A percentile compares a stretch with the other conserved stretches of the same genome.
phyloP scores from a whole-genome alignment of 1,140 invertebrate species.

The Anagrus nilaparvatae region DNA sequence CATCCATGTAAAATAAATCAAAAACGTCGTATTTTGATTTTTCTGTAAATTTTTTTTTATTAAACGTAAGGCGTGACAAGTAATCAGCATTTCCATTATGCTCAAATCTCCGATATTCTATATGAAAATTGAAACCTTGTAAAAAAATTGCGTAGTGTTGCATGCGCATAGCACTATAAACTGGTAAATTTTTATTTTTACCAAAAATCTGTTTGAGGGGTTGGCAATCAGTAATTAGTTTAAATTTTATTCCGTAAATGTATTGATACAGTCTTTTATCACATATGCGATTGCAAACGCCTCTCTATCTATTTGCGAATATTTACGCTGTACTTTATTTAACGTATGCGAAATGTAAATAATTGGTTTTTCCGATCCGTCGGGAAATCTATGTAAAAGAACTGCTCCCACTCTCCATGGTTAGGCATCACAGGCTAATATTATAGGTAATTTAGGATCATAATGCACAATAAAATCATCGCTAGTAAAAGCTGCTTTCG shows the following conservation, averaged over 20 bases:
- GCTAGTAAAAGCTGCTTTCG: background rate
- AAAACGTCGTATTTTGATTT: background rate
- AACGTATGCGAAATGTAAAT: background rate
- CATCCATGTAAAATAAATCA: background rate
- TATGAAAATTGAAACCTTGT: slow-evolving; percentile 19
- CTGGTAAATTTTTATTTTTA: slow-evolving; percentile 20
- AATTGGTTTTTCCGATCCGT: background rate
- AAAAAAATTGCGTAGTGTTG: slow-evolving; percentile 23
- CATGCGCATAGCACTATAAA: slow-evolving; percentile 17
- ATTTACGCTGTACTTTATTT: background rate
- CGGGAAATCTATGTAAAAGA: slow-evolving; percentile 1
- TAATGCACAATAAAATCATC: slow-evolving; percentile 13
- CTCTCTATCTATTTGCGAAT: background rate
- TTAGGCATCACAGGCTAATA: slow-evolving; percentile 13
- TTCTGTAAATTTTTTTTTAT: background rate
- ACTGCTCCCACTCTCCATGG: slow-evolving; percentile 9
- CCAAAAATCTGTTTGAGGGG: slow-evolving; percentile 26
- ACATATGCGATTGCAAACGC: slow-evolving; percentile 32
- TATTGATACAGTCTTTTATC: slow-evolving; percentile 34
- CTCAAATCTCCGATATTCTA: slow-evolving; percentile 12
- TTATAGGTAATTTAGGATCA: slow-evolving; percentile 10
- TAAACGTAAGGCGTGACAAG: slow-evolving; percentile 18
- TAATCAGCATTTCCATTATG: slow-evolving; percentile 20
- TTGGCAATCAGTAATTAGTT: slow-evolving; percentile 28
- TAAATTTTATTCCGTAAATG: slow-evolving; percentile 28